Evolutionary conservation across 2,797 vertebrate species (phyloP).

Genomic region (Rhabdomys pumilio): DNA sequence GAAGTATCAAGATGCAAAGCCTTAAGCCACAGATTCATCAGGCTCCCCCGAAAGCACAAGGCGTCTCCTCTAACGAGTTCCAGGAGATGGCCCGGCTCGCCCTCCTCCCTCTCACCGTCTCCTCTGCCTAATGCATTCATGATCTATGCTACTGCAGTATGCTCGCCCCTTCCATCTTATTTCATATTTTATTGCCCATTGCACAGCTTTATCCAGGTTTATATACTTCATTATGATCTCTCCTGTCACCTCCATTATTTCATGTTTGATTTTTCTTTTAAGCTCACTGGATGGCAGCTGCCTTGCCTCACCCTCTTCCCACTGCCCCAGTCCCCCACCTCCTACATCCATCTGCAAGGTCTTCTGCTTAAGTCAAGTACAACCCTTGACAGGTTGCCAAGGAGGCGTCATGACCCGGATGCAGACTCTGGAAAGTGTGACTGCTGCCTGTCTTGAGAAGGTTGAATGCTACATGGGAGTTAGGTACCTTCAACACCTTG

Average conservation of each 20-base stretch:
- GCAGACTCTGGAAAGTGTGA: neutral
- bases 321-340: too few species aligned
- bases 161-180: slow-evolving; percentile 48
- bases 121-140: neutral
- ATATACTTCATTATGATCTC: slow-evolving; percentile 79
- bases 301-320: neutral
- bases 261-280: slow-evolving; percentile 76
- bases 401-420: neutral
- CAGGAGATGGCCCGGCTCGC: neutral
- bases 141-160: slow-evolving; percentile 21
- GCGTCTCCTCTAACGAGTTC: slow-evolving; percentile 34
- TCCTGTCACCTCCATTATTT: slow-evolving; percentile 77
- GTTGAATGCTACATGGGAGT: too few species aligned
- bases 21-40: neutral
- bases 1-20: neutral
- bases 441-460: neutral
- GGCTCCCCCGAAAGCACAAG: neutral
- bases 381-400: neutral
- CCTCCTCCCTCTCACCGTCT: neutral
- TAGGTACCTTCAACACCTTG: neutral
- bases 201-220: slow-evolving; percentile 73
- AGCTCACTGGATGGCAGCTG: neutral
- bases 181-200: slow-evolving; percentile 80
- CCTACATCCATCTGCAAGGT: neutral
- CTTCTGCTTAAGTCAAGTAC: neutral